Evolutionary conservation across 2,888 invertebrate species (phyloP).

Genomic region (Tenthredo scrophulariae): DNA sequence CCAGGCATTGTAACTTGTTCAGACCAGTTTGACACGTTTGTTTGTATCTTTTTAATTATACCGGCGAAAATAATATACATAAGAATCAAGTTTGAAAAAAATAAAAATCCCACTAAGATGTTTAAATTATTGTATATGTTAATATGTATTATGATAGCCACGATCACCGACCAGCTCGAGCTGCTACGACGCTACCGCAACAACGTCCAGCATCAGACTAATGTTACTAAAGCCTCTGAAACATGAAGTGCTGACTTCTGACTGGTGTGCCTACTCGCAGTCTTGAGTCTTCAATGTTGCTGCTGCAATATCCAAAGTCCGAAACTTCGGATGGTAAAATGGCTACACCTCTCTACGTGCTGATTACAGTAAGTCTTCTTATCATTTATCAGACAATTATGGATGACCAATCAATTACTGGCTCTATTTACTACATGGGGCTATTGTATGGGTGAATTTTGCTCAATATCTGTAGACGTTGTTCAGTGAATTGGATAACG

Average conservation of each 20-base stretch:
- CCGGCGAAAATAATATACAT: not conserved
- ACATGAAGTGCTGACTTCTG: slow-evolving; percentile 40
- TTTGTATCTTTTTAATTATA: not conserved
- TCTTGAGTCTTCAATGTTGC: not conserved
- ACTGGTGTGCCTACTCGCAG: not conserved
- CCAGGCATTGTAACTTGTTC: not conserved
- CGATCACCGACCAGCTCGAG: not conserved
- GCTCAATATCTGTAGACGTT: not conserved
- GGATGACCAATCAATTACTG: not conserved
- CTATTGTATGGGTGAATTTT: not conserved
- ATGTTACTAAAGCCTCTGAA: slow-evolving; percentile 1
- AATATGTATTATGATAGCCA: not conserved
- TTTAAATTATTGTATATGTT: not conserved
- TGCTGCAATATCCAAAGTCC: slow-evolving; percentile 28
- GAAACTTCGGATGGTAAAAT: not conserved
- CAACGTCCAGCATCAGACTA: slow-evolving; percentile 41
- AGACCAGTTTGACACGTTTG: not conserved
- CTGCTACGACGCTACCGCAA: slow-evolving; percentile 30
- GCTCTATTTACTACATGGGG: too few relatives aligned
- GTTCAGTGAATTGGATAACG: not conserved
- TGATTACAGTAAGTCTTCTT: not conserved
- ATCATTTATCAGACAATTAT: slow-evolving; percentile 4
- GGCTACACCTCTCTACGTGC: not conserved
- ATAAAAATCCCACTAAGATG: not conserved
- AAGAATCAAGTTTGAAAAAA: not conserved